Evolutionary conservation across 2,888 invertebrate genomes (phyloP), one percentile per base, ranked within the genome.

Genomic region (Hirtodrosophila duncani): DNA sequence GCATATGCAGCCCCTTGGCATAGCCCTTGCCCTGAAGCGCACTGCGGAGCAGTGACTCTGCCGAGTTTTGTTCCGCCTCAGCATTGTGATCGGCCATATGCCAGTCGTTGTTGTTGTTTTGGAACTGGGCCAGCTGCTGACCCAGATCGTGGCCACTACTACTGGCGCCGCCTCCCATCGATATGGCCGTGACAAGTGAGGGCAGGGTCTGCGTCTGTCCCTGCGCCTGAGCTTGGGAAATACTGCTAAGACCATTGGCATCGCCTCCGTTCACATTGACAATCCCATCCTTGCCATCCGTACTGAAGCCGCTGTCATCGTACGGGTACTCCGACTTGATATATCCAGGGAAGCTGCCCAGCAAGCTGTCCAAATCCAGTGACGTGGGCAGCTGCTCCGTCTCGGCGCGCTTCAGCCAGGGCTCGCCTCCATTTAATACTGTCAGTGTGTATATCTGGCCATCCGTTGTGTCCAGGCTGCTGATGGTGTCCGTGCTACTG

Each of bases 401-500:
- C 9, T 89, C 88, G 75, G 92, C 91, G 78, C 92, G 89, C 88
- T 93, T 89, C 86, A 92, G 89, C 89, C 91, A 90, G 56, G 91
- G 89, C 85, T 90, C 88, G 81, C 92, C 88, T 70, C 93, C 93
- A 86, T 95, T 94, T 83, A 95, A 90, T 84, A 95, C 94, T 81
- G 95, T 95, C 62, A 95, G 88, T 48, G 95, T 95, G 86, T 95
- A 95, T 82, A 95, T 95, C 68, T 87, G 87, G 65, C 93, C 93
- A 79, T 93, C 93, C n/a, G 92, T 92, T 81, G 92, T 92, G 66
- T 83, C 82, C 58, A 83, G 71, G 62, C 72, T 83, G 60, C 75
- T 83, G 7, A 67, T 78, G 17, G 72, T 82, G 29, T 74, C 79
- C 46, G 78, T 78, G 58, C 83, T 74, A 55, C 83, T 72, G 24